Evolutionary conservation across 2,113 vertebrate species (phyloP).

Genomic region (Dromiciops gliroides): DNA sequence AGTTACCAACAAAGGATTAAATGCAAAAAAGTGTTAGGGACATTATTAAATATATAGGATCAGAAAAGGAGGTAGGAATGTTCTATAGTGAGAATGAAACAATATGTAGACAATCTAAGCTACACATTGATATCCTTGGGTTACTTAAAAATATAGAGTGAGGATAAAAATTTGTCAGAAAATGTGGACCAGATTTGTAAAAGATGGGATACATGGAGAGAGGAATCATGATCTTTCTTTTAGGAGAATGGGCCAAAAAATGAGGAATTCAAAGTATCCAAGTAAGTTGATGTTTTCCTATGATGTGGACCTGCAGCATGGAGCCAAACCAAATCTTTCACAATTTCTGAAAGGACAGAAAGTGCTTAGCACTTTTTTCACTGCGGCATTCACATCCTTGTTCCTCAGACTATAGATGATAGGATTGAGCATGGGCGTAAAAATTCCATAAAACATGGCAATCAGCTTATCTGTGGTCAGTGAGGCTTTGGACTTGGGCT

Average conservation of each 20-base stretch:
- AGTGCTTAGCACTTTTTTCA: conserved; percentile 28
- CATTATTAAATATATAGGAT: not conserved
- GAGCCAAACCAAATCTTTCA: not conserved
- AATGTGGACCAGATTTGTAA: not conserved
- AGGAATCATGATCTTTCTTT: not conserved
- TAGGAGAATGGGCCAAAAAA: not conserved
- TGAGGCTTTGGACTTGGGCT: conserved; percentile 62
- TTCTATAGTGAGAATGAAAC: not conserved
- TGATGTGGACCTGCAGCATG: not conserved
- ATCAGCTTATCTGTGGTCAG: conserved; percentile 38
- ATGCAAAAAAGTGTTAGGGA: not conserved
- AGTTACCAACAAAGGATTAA: not conserved
- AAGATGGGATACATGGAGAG: not conserved
- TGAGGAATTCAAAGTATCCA: not conserved
- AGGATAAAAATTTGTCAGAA: not conserved
- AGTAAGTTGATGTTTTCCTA: not conserved
- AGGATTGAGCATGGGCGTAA: conserved; percentile 67
- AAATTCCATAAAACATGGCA: conserved; percentile 60
- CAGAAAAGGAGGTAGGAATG: not conserved
- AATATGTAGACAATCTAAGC: not conserved
- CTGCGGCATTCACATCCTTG: conserved; percentile 60
- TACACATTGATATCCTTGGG: not conserved
- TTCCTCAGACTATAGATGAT: conserved; percentile 72
- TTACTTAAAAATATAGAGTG: not conserved
- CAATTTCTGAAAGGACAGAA: not conserved